Conservation (phyloP, 2,888 invertebrate genomes). For the Drosophila rellima region DNA sequence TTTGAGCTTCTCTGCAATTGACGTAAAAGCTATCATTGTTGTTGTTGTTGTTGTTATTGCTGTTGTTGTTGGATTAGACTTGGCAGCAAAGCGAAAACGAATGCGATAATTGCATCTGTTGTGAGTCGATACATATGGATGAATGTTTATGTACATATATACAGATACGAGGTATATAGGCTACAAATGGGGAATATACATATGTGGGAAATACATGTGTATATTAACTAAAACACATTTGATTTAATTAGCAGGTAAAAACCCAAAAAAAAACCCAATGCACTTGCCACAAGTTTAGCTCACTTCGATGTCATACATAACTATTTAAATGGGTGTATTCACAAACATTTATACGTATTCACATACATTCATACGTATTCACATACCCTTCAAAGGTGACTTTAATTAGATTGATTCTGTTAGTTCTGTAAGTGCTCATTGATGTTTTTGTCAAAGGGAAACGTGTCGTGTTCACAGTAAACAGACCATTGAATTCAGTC, state of each 20-base stretch:
- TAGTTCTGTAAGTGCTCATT: slow-evolving; percentile 21
- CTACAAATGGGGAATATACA: neutral
- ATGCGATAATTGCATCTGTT: slow-evolving; percentile 17
- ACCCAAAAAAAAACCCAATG: slow-evolving; percentile 31
- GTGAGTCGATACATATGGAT: neutral
- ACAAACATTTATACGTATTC: neutral
- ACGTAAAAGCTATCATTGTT: slow-evolving; percentile 31
- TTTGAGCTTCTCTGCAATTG: slow-evolving; percentile 28
- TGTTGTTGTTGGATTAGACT: slow-evolving; percentile 10
- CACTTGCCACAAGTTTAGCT: slow-evolving; percentile 12
- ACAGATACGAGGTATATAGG: neutral
- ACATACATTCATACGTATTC: neutral
- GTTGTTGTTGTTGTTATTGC: slow-evolving; percentile 4
- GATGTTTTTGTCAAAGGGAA: slow-evolving; percentile 15
- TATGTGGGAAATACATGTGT: neutral
- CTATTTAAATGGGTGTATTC: neutral
- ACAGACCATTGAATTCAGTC: slow-evolving; percentile 18
- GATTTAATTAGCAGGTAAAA: slow-evolving; percentile 39
- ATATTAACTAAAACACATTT: slow-evolving; percentile 22
- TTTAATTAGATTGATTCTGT: slow-evolving; percentile 72
- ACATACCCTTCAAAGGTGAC: slow-evolving; percentile 67
- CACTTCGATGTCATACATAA: slow-evolving; percentile 3
- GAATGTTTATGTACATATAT: neutral
- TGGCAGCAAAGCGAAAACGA: slow-evolving; percentile 22
- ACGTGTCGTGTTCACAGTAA: slow-evolving; percentile 31